These are phyloP conservation scores for Heliopora coerulea DNA, from an alignment of 92 coral and sea anemone species.

Conservation along the genomic window DNA sequence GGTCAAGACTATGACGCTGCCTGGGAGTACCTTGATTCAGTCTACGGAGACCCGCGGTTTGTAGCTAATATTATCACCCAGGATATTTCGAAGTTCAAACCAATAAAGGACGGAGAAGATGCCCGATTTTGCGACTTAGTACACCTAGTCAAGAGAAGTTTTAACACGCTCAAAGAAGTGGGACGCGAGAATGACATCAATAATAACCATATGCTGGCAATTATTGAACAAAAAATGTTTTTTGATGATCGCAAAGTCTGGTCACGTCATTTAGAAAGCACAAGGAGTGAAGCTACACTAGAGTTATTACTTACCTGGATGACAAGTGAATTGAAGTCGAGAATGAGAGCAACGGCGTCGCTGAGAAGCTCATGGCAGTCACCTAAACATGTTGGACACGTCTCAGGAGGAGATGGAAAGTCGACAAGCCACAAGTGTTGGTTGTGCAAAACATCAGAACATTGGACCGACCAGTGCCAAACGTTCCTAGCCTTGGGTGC, in stretches of 20 bases:
- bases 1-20: slow-evolving; percentile 44
- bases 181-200: slow-evolving; percentile 52
- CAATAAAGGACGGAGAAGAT: slow-evolving; percentile 30
- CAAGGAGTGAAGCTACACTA: slow-evolving; percentile 23
- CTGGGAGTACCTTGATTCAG: slow-evolving; percentile 18
- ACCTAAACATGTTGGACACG: slow-evolving; percentile 1
- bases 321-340: slow-evolving; percentile 19
- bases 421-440: slow-evolving; percentile 39
- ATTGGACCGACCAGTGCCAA: slow-evolving; percentile 61
- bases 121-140: slow-evolving; percentile 29
- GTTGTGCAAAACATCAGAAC: slow-evolving; percentile 44
- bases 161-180: slow-evolving; percentile 46
- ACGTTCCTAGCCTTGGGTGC: slow-evolving; percentile 43
- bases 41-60: neutral
- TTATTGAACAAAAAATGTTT: slow-evolving; percentile 46
- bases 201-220: slow-evolving; percentile 54
- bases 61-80: neutral
- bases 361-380: slow-evolving; percentile 29
- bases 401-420: neutral
- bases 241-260: slow-evolving; percentile 48
- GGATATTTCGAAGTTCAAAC: slow-evolving; percentile 14
- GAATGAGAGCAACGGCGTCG: slow-evolving; percentile 48
- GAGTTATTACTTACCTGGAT: slow-evolving; percentile 36
- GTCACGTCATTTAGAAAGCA: slow-evolving; percentile 45
- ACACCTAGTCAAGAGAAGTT: slow-evolving; percentile 39